Conservation (phyloP, 2,113 vertebrate genomes). For the Silurus meridionalis region DNA sequence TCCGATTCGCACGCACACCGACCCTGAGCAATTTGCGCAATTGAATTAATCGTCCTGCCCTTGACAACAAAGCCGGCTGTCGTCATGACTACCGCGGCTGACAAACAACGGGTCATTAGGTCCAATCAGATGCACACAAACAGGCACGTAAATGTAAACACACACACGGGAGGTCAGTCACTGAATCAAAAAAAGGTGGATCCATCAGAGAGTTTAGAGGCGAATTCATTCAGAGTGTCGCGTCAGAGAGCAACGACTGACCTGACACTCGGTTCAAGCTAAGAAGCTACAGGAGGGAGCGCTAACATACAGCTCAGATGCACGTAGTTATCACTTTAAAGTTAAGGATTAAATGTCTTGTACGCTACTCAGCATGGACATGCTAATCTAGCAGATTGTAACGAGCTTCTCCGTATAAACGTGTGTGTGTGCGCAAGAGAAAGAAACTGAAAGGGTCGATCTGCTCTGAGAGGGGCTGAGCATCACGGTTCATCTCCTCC, state of each 20-base stretch:
- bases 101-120: slow-evolving; percentile 21
- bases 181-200: slow-evolving; percentile 60
- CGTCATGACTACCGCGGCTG: slow-evolving; percentile 45
- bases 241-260: background rate
- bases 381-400: slow-evolving; percentile 35
- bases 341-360: slow-evolving; percentile 57
- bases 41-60: slow-evolving; percentile 51
- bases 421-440: background rate
- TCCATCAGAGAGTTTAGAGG: slow-evolving; percentile 34
- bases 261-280: slow-evolving; percentile 34
- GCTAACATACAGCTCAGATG: slow-evolving; percentile 47
- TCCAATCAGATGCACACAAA: background rate
- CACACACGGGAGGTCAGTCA: slow-evolving; percentile 19
- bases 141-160: background rate
- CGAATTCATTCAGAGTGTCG: background rate
- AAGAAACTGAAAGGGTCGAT: background rate
- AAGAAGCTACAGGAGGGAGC: slow-evolving; percentile 38
- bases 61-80: slow-evolving; percentile 35
- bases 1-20: slow-evolving; percentile 11
- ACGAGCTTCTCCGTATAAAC: slow-evolving; percentile 23
- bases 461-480: background rate
- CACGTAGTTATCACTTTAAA: slow-evolving; percentile 56
- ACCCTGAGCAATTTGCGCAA: slow-evolving; percentile 54
- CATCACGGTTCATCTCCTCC: background rate
- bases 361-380: slow-evolving; percentile 44